Evolutionary conservation across 2,888 invertebrate genomes (phyloP), one percentile per base, ranked within the genome.

Genomic region (Microdon myrmicae): DNA sequence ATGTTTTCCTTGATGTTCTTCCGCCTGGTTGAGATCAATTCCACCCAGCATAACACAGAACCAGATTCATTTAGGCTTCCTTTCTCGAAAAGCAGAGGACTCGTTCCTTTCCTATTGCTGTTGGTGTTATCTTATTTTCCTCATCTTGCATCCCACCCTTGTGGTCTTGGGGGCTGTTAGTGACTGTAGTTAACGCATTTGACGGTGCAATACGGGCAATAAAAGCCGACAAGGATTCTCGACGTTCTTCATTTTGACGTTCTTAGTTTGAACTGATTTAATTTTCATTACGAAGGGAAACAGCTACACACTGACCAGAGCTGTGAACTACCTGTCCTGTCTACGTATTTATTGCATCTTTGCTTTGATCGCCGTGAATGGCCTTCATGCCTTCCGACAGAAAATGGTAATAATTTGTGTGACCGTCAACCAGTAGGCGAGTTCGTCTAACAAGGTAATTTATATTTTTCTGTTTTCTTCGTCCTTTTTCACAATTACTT

Each of bases 251-350:
- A 32, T 20, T 22, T 8, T n/a, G n/a, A n/a, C n/a, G n/a, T n/a
- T 26, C 31, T 49, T 53, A 64, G 45, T 51, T 51, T 39, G 25
- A 56, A 45, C 39, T 64, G 64, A 56, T 58, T 64, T 58, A 64
- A 64, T 58, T 64, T 64, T 64, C 64, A 58, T 53, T 58, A 64
- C 64, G 64, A 53, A 64, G 58, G 58, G 56, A 64, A 64, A 64
- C 45, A 58, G 53, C 56, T 51, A 58, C 58, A 47, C n/a, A n/a
- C n/a, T n/a, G n/a, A n/a, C n/a, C n/a, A n/a, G n/a, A n/a, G n/a
- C n/a, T n/a, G n/a, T n/a, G n/a, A n/a, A n/a, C n/a, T n/a, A n/a
- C n/a, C n/a, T n/a, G n/a, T n/a, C n/a, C n/a, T n/a, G n/a, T n/a
- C n/a, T n/a, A n/a, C n/a, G n/a, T 37, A 39, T 64, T 58, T 56